phyloP scores from a whole-genome alignment of 2,888 invertebrate species.

The Labia minor region DNA sequence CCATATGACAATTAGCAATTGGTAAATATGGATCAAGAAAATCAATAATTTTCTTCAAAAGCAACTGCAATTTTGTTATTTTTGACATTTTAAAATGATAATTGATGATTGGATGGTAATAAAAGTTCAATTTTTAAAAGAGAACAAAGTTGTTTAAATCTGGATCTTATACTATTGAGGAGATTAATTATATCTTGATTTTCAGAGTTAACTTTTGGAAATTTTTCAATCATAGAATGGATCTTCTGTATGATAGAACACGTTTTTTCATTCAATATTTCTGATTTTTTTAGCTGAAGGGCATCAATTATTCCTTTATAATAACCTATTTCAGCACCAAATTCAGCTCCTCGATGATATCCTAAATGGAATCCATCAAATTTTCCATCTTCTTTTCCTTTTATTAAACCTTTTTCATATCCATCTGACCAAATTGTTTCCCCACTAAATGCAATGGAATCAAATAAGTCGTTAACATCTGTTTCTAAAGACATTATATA shows the following conservation, averaged over 20 bases:
- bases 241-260: slow-evolving; percentile 45
- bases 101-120: slow-evolving; percentile 45
- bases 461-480: slow-evolving; percentile 65
- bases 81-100: slow-evolving; percentile 43
- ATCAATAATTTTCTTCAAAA: slow-evolving; percentile 40
- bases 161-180: slow-evolving; percentile 51
- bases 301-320: slow-evolving; percentile 52
- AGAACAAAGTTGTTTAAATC: slow-evolving; percentile 58
- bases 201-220: slow-evolving; percentile 55
- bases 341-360: slow-evolving; percentile 61
- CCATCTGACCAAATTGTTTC: slow-evolving; percentile 50
- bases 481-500: neutral
- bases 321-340: slow-evolving; percentile 67
- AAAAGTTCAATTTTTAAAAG: slow-evolving; percentile 49
- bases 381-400: slow-evolving; percentile 47
- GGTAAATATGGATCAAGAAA: slow-evolving; percentile 50
- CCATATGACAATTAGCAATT: slow-evolving; percentile 68
- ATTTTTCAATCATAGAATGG: slow-evolving; percentile 46
- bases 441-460: slow-evolving; percentile 58
- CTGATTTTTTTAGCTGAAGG: slow-evolving; percentile 28
- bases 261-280: slow-evolving; percentile 42
- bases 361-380: slow-evolving; percentile 62
- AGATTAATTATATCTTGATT: slow-evolving; percentile 52
- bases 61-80: slow-evolving; percentile 17
- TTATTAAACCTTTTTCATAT: slow-evolving; percentile 55